Base-by-base conservation (phyloP, 2,113 vertebrate genomes). In the Sinocyclocheilus maitianheensis region DNA sequence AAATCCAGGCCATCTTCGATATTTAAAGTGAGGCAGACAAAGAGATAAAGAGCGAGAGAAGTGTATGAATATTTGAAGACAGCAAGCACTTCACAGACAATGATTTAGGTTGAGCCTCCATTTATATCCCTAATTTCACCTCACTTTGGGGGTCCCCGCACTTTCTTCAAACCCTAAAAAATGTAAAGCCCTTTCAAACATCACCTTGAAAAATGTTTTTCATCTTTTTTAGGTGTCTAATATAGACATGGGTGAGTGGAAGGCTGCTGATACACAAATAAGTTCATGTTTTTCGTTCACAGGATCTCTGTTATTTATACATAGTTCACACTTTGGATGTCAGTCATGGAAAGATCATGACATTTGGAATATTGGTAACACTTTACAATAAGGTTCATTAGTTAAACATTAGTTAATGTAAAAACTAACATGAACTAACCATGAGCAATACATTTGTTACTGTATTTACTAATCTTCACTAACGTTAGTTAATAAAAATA, bases 161-260 rank as follows among this genome's bases (percentile, higher is more conserved):
- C 71, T 86, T 92, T 84, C 85, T 91, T 84, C 87, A 91, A 90
- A 87, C 91, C 85, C 90, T 89, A 84, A 89, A 88, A 94, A 94
- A 92, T 92, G 90, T 91, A 93, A 93, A 95, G 91, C 77, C 88
- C 90, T 91, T 91, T 92, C 88, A 92, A 89, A 94, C 90, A 92
- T 92, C 89, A 92, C 91, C 90, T 94, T 93, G 93, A 95, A 85
- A 85, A 40, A 40, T 62, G n/a, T 26, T 24, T 11, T 63, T 60
- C 58, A 22, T n/a, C 58, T 0, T 7, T 7, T 60, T 60, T 4
- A 24, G 75, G 24, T 53, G 46, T 69, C 26, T 55, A 13, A 22
- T 20, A 46, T 10, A 53, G 53, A 67, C 72, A 82, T 16, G 81
- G 88, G 81, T 88, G 82, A 86, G 62, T 72, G 40, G 65, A 62